A percentile compares a stretch with the other conserved stretches of the same genome.
These are phyloP conservation scores for Labeo rohita DNA, from an alignment of 2,113 vertebrate genomes.

Conservation along the genomic window DNA sequence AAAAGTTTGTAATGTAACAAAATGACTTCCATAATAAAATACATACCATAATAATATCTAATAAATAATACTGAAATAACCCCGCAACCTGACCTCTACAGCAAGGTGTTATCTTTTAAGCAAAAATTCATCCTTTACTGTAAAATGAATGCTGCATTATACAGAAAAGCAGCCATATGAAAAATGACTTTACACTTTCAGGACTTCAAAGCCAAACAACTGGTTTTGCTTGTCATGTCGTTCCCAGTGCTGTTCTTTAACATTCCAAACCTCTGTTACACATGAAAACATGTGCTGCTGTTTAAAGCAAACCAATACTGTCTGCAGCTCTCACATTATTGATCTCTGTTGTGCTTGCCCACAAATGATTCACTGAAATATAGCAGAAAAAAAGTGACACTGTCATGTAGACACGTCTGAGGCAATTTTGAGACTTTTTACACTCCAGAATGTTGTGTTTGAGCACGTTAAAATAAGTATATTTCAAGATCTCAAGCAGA, in stretches of 20 bases:
- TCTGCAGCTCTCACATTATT: conserved; percentile 13
- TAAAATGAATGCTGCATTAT: not conserved
- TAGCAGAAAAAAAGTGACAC: conserved; percentile 31
- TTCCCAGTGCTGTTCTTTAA: conserved; percentile 20
- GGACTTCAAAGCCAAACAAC: conserved; percentile 46
- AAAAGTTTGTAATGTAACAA: no score
- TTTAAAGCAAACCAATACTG: conserved; percentile 22
- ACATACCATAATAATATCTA: not conserved
- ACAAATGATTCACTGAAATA: conserved; percentile 36
- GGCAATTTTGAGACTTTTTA: not conserved
- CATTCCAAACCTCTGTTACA: conserved; percentile 4
- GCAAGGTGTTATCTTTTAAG: not conserved
- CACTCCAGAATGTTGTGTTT: not conserved
- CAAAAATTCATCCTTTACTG: not conserved
- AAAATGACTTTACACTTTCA: not conserved
- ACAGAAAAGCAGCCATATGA: not conserved
- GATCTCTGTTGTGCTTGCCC: conserved; percentile 36
- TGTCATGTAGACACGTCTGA: not conserved
- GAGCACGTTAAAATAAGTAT: not conserved
- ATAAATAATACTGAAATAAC: not conserved
- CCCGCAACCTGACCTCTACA: not conserved
- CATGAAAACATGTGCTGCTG: conserved; percentile 22
- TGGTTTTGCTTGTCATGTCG: conserved; percentile 36
- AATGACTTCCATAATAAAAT: no score
- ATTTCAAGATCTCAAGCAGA: not conserved